Percentiles rank a stretch among this genome's conserved stretches.
These are phyloP conservation scores for Suillia variegata DNA, from an alignment of 2,888 invertebrate genomes.

Conservation along the genomic window DNA sequence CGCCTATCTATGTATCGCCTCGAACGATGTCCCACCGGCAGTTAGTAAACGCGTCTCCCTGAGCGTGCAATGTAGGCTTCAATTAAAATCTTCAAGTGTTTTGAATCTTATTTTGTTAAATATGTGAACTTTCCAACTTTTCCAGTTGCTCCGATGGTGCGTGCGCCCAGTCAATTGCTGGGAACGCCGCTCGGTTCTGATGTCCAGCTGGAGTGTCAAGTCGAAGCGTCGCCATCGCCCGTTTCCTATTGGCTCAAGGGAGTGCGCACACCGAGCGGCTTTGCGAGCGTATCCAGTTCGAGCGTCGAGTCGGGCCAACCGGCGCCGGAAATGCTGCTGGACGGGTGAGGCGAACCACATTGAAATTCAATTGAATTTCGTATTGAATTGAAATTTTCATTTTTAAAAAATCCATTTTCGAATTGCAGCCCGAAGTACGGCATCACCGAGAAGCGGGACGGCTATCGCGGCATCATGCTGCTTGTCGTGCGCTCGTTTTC, in stretches of 20 bases:
- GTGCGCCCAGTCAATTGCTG: conserved; percentile 85
- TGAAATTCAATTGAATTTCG: background rate
- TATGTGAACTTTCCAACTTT: background rate
- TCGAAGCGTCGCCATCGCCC: conserved; percentile 79
- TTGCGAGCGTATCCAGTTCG: conserved; percentile 47
- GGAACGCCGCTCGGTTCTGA: conserved; percentile 86
- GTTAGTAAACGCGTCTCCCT: conserved; percentile 87
- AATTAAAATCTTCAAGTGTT: background rate
- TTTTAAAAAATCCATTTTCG: background rate
- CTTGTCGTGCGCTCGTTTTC: conserved; percentile 63
- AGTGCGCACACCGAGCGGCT: conserved; percentile 56
- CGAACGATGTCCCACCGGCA: conserved; percentile 89
- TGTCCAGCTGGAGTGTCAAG: conserved; percentile 84
- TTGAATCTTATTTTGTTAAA: background rate
- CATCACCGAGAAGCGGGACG: conserved; percentile 59
- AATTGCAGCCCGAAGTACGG: conserved; percentile 59
- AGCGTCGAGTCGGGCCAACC: conserved; percentile 58
- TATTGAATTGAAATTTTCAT: background rate
- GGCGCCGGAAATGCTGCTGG: conserved; percentile 75
- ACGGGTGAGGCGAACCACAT: conserved; percentile 82
- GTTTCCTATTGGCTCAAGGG: conserved; percentile 62
- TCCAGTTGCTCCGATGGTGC: conserved; percentile 84
- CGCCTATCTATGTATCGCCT: conserved; percentile 88
- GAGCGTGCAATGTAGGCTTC: conserved; percentile 83
- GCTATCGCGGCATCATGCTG: conserved; percentile 60